Evolutionary conservation across 2,888 invertebrate species (phyloP), one percentile per base, ranked within the genome.

Genomic region (Pemphredon lugubris): DNA sequence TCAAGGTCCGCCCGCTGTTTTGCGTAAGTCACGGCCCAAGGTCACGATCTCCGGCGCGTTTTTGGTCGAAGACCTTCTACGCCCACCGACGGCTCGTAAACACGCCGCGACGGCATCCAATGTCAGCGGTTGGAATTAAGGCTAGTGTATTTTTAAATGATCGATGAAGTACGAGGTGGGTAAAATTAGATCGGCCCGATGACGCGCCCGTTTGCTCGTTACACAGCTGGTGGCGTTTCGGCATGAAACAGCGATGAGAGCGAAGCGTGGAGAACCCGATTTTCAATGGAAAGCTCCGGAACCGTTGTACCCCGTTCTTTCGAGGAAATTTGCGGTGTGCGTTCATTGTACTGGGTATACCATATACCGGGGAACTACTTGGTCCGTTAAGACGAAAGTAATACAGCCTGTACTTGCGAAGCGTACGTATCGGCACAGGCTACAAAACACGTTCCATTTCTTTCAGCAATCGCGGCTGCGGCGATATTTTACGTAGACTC

Each of bases 1-100:
- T 21, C 44, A 45, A 45, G 44, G 44, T 11, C 44, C 13, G 2
- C 14, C 23, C 5, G 6, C 44, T 13, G 21, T 21, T 45, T 45
- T 45, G 21, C 21, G 23, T 45, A 23, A 40, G 40, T 34, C 40
- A 16, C 40, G 40, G 7, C 40, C 21, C 44, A 45, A 45, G 44
- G 44, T 11, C 21, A 16, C 18, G 2, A n/a, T n/a, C 5, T 16
- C 5, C 13, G 21, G 4, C 23, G 44, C 44, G 14, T 45, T 45
- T 45, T 45, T 45, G 44, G 23, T 7, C 4, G 16, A 5, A 42
- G 40, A 6, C 40, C 40, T 42, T 42, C 40, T 42, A 42, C 40
- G 40, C 40, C 39, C 40, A 42, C 40, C 40, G 18, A 16, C 7
- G 3, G 9, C 34, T 34, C 34, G 34, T 11, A 11, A 37, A 3